Base-by-base conservation (phyloP, 2,888 invertebrate genomes). In the Troglohyphantes excavatus region DNA sequence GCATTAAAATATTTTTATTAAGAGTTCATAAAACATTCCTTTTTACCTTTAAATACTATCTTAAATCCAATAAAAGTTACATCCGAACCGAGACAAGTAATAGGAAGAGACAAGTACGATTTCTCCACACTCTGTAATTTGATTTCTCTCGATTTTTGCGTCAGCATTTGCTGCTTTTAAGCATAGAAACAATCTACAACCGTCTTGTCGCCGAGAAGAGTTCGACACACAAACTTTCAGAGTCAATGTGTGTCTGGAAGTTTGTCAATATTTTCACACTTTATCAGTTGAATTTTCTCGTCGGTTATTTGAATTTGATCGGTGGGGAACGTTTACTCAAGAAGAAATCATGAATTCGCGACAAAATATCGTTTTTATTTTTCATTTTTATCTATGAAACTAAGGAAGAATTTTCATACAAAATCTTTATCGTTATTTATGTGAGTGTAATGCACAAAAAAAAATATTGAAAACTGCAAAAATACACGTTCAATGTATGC, bases 91-190 rank as follows among this genome's bases (percentile, higher is more conserved):
- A n/a, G n/a, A 17, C 61, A n/a, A n/a, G 33, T 33, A 82, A 68
- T 70, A 27, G 2, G 33, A 59, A 82, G 17, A n/a, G 33, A 26
- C 29, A 39, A 72, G 23, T 61, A 26, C n/a, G 53, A 27, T 53
- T 81, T 81, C 81, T 70, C n/a, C 53, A 53, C 2, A 19, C 26
- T 26, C 9, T 7, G 29, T 81, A 81, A 81, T 81, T 81, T 68
- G 81, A 81, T 81, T 81, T 46, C 29, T 53, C 63, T 13, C 61
- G 59, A n/a, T 17, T n/a, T 53, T 53, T 53, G 53, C 53, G n/a
- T n/a, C 53, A 53, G 53, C 53, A 5, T n/a, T n/a, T 53, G 13
- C 53, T 53, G 39, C 39, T 39, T 53, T 53, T 53, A 53, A 53
- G 13, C 17, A 13, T 17, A n/a, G 17, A 53, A 5, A 53, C 13